Evolutionary conservation across 2,888 invertebrate species (phyloP).

Genomic region (Hirudinaria manillensis): DNA sequence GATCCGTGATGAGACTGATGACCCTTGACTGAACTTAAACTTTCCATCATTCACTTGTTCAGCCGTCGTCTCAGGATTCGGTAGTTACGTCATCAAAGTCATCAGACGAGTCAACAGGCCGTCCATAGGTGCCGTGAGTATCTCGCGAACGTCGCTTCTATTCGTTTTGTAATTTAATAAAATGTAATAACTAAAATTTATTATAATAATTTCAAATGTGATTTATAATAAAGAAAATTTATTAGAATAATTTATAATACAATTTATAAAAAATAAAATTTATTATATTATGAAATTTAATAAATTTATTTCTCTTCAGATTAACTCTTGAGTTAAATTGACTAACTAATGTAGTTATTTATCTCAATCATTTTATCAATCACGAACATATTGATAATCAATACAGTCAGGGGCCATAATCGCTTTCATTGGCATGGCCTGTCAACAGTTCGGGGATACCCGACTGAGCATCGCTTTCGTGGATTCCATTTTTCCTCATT

Average conservation of each 20-base stretch:
- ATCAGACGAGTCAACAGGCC: conserved; percentile 65
- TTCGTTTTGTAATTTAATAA: not conserved
- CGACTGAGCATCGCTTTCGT: conserved; percentile 79
- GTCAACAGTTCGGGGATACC: conserved; percentile 81
- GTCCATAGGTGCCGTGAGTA: conserved; percentile 85
- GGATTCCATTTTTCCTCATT: conserved; percentile 65
- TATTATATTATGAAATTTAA: too few species aligned
- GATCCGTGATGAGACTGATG: too few species aligned
- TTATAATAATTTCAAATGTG: not conserved
- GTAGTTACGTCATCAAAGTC: conserved; percentile 76
- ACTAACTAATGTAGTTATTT: too few species aligned
- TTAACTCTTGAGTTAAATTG: too few species aligned
- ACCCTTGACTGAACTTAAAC: too few species aligned
- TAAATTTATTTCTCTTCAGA: too few species aligned
- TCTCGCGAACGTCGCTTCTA: not conserved
- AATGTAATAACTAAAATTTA: not conserved
- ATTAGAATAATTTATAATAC: too few species aligned
- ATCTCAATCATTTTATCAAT: not conserved
- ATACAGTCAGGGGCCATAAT: conserved; percentile 88
- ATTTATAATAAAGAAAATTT: too few species aligned
- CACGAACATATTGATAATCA: conserved; percentile 19
- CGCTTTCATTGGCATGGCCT: conserved; percentile 78
- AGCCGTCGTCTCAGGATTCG: conserved; percentile 75
- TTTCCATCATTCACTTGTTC: too few species aligned
- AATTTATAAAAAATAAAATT: too few species aligned